Percentiles rank a stretch among this genome's conserved stretches.
Conservation (phyloP, 2,113 vertebrate genomes). For the Oncorhynchus kisutch region DNA sequence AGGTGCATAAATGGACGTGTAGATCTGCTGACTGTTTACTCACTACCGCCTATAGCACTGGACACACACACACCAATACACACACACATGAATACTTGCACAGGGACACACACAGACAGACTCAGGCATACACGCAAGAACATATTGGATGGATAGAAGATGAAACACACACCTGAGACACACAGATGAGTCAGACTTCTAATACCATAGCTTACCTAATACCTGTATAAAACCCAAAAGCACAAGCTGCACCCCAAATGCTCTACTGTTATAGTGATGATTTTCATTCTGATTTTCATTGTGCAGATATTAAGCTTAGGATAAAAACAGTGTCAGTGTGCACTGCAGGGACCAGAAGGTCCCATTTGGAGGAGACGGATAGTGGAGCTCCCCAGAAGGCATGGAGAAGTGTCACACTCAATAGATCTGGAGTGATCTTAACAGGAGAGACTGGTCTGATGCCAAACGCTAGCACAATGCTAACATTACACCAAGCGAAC, state of each 20-base stretch:
- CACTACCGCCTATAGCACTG: not conserved
- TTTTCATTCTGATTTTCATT: too few species aligned
- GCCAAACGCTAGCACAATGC: not conserved
- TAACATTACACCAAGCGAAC: too few species aligned
- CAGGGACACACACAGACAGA: not conserved
- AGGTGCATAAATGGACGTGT: conserved; percentile 28
- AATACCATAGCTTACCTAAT: too few species aligned
- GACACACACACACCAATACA: not conserved
- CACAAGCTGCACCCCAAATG: too few species aligned
- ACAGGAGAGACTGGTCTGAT: not conserved
- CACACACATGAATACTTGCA: conserved; percentile 5
- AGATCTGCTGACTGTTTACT: conserved; percentile 23
- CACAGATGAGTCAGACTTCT: not conserved
- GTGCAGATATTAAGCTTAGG: too few species aligned
- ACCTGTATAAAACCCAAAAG: too few species aligned
- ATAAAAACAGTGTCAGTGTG: not conserved
- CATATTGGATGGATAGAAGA: not conserved
- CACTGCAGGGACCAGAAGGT: not conserved
- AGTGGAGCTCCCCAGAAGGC: not conserved
- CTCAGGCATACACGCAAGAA: not conserved
- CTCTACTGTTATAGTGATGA: too few species aligned
- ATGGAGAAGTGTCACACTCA: not conserved
- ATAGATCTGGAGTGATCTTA: not conserved
- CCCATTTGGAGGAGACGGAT: not conserved
- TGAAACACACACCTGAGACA: not conserved